Base-by-base conservation (phyloP, 2,888 invertebrate species). In the Ferrisia virgata region DNA sequence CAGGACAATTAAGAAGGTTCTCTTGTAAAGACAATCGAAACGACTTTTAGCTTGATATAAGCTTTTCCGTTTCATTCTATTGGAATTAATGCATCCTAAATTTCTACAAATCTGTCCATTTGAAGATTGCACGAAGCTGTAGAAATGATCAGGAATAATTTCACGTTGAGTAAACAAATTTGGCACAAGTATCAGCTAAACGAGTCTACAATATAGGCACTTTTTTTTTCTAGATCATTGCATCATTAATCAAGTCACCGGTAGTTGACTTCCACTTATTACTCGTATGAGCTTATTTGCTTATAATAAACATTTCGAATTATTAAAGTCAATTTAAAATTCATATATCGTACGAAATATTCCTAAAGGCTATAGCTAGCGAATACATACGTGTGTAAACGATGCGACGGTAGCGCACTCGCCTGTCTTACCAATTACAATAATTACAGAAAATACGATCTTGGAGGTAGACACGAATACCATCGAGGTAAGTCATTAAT, bases 401-500 rank as follows among this genome's bases (percentile, higher is more conserved):
- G n/a, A n/a, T n/a, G 22, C 72, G 72, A 76, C 72, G 36, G 72
- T 36, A 76, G 72, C 72, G 72, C 72, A 33, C 36, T 36, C 72
- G 72, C 36, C 72, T 36, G 72, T 76, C 72, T 76, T 76, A 76
- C 72, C 72, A 76, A 76, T 76, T 76, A 76, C 80, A 47, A 53
- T 80, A 80, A 80, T 80, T 80, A 80, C 53, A 53, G 53, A 80
- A 80, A 80, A 80, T 80, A 25, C 80, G 47, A 80, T 80, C 80
- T 80, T 31, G 80, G 83, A 43, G 76, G 83, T 72, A 69, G 83
- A 83, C 83, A 76, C 72, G 83, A 83, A 83, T 43, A 72, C 43
- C 83, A 83, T 83, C 83, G 18, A 43, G 82, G 28, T 58, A 72
- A 39, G 72, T 69, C 83, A 83, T 83, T 83, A 83, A 83, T 83